Evolutionary conservation across 2,888 invertebrate genomes (phyloP), one percentile per base, ranked within the genome.

Genomic region (Lucinisca nassula): DNA sequence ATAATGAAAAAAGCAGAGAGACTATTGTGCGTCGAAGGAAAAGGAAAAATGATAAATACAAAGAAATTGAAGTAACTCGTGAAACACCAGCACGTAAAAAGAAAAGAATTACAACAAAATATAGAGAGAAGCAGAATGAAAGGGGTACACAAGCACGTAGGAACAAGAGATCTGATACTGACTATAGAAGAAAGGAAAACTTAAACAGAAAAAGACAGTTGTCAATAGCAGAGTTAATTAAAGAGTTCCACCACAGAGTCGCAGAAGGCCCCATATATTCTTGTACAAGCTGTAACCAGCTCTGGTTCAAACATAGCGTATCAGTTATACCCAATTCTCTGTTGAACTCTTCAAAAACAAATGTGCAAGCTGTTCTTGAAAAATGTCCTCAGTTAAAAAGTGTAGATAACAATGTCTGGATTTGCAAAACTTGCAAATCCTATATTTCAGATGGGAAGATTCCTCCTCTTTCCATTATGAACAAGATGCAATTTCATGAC

Each of bases 371-470:
- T 49, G 45, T 70, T n/a, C 70, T 75, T 38, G 75, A 58, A n/a
- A 61, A 76, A 74, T 38, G 55, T 55, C 21, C n/a, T 55, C 6
- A 40, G 14, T 10, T 40, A 40, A 21, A n/a, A n/a, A n/a, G 21
- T 55, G 55, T 55, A 12, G n/a, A 55, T n/a, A 8, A 82, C 10
- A 75, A 38, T n/a, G n/a, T 45, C 40, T 90, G 86, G 90, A 78
- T 90, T 35, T 92, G 90, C 70, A 75, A 30, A 17, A 90, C 89
- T 4, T 92, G 92, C 70, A 27, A 55, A n/a, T 80, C 55, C 21
- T 79, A 88, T 49, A 30, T 90, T 30, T 88, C 76, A 12, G 82
- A 82, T 61, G 61, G 70, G 0, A 88, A 89, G 79, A 75, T 86
- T 14, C 89, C 91, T 74, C 86, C 89, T n/a, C 37, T 77, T 27